phyloP scores from a whole-genome alignment of 2,113 vertebrate species.

The Ciconia boyciana region DNA sequence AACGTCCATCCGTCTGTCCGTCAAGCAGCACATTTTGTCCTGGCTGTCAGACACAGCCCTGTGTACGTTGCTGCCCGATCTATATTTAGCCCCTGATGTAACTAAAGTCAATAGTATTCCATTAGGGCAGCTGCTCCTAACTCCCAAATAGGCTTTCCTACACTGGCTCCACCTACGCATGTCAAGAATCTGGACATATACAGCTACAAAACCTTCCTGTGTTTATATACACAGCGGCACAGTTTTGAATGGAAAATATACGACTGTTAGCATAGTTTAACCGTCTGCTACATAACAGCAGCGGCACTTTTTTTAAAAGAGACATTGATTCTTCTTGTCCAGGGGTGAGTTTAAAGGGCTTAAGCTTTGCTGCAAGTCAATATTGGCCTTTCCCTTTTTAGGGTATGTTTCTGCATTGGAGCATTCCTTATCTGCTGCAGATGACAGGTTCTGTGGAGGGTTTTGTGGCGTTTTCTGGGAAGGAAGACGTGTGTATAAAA shows the following conservation, averaged over 20 bases:
- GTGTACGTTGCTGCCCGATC: background rate
- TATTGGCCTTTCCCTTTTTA: constrained; percentile 67
- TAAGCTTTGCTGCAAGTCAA: constrained; percentile 3
- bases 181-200: constrained; percentile 44
- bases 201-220: constrained; percentile 14
- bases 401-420: constrained; percentile 48
- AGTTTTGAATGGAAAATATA: constrained; percentile 54
- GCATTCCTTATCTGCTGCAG: background rate
- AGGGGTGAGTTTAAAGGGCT: constrained; percentile 18
- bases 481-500: background rate
- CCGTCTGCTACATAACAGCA: constrained; percentile 10
- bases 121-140: constrained; percentile 51
- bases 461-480: background rate
- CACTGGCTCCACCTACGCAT: background rate
- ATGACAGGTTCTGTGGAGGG: background rate
- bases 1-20: background rate
- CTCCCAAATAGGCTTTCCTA: constrained; percentile 44
- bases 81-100: constrained; percentile 73
- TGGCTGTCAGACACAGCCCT: background rate
- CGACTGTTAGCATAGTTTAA: constrained; percentile 14
- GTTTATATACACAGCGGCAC: constrained; percentile 32
- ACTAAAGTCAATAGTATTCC: constrained; percentile 66
- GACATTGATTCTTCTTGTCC: constrained; percentile 35
- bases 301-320: background rate
- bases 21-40: constrained; percentile 56